Percentiles rank a stretch among this genome's conserved stretches.
Evolutionary conservation across 2,113 vertebrate species (phyloP).

Genomic region (Beaufortia kweichowensis): DNA sequence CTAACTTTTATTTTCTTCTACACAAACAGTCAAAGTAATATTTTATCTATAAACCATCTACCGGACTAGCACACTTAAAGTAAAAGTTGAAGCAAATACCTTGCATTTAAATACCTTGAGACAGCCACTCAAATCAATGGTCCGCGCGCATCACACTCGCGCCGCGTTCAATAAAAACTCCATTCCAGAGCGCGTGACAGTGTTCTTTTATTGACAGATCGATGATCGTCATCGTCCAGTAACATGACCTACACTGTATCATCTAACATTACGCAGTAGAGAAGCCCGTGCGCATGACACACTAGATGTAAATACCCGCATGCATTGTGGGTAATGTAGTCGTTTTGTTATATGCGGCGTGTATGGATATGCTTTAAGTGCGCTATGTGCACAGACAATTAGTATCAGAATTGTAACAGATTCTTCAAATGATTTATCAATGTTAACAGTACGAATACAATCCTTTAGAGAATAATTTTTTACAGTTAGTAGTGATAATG

Average conservation of each 20-base stretch:
- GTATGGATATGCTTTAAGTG: too few relatives aligned
- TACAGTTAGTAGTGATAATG: too few relatives aligned
- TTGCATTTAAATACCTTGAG: not conserved
- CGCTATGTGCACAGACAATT: too few relatives aligned
- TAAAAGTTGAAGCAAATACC: not conserved
- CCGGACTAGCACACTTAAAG: not conserved
- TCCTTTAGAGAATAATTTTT: too few relatives aligned
- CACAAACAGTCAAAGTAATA: not conserved
- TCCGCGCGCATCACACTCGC: not conserved
- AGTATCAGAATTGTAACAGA: too few relatives aligned
- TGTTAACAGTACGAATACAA: too few relatives aligned
- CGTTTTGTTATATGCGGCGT: too few relatives aligned
- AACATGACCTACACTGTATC: conserved; percentile 25
- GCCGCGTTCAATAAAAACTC: not conserved
- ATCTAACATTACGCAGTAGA: conserved; percentile 4
- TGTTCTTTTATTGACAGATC: not conserved
- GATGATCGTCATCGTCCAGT: conserved; percentile 22
- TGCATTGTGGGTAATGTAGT: conserved; percentile 31
- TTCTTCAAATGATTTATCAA: too few relatives aligned
- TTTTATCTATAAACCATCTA: too few relatives aligned
- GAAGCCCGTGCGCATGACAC: not conserved
- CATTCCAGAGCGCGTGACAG: not conserved
- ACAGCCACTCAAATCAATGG: not conserved
- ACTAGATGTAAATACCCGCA: not conserved
- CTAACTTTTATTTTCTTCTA: not conserved